Evolutionary conservation across 2,888 invertebrate species (phyloP), one percentile per base, ranked within the genome.

Genomic region (Lottia scabra): DNA sequence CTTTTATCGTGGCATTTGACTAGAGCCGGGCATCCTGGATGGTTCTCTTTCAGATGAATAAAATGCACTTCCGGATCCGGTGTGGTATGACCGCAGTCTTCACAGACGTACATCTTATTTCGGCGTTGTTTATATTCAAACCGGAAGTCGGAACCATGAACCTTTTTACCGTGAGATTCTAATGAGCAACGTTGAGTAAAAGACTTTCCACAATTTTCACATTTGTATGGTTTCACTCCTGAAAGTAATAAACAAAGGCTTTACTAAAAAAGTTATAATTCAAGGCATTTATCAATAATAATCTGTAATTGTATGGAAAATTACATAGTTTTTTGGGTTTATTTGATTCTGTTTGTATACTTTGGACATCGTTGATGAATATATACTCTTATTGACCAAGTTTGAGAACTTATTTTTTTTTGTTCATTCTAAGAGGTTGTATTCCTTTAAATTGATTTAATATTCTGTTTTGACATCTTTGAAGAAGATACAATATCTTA

Each of bases 141-240:
- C 80, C 95, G 94, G 91, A 98, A 97, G 87, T 96, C 95, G 46
- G 97, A 95, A 75, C 97, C 97, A 90, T 99, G 99, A 45, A 99
- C 98, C 91, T 99, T 99, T 72, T 96, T 92, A 88, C 97, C 96
- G 90, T 99, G 99, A 26, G 98, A 99, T 91, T 99, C 99, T 80
- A 99, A 92, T 12, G 98, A 98, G 91, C 99, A 99, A 86, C 99
- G 93, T 91, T 99, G 99, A 67, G 99, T 99, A 91, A 99, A 99
- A 56, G 98, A 98, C 91, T 99, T 99, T 89, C 98, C 98, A 90
- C 99, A 99, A 78, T 96, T 93, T 89, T 96, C 96, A 91, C 99
- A 99, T 90, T 98, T 98, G 93, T 99, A 99, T 3, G 99, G 99
- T 70, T 99, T 93, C 15, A 99, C 99, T 70, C 99, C 93, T 93